Evolutionary conservation across 2,113 vertebrate species (phyloP).

Genomic region (Isurus oxyrinchus): DNA sequence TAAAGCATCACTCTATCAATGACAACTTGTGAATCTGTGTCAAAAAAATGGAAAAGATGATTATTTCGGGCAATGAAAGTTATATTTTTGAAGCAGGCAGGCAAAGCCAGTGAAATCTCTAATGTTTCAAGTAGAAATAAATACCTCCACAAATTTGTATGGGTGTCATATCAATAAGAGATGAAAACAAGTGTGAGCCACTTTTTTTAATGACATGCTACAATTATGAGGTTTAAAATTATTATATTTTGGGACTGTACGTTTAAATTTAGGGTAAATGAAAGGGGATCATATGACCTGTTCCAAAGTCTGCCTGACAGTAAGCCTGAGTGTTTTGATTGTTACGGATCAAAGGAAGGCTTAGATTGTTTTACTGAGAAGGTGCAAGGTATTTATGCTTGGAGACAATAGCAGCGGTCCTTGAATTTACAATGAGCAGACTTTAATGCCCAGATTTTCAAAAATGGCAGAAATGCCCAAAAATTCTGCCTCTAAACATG

Average conservation of each 20-base stretch:
- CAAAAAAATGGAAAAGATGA: constrained; percentile 37
- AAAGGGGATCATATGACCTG: not conserved
- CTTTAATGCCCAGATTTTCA: no score
- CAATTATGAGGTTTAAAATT: not conserved
- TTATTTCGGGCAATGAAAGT: constrained; percentile 32
- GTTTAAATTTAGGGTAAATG: not conserved
- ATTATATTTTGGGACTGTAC: not conserved
- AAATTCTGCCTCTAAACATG: no score
- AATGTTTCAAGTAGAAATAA: constrained; percentile 34
- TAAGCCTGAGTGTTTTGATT: not conserved
- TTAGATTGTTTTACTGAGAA: no score
- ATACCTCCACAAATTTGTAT: constrained; percentile 41
- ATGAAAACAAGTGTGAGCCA: constrained; percentile 44
- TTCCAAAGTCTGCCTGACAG: not conserved
- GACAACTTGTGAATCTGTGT: not conserved
- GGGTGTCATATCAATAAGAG: constrained; percentile 47
- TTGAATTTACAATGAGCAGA: no score
- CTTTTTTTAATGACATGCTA: constrained; percentile 44
- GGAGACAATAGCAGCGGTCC: no score
- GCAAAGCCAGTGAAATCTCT: constrained; percentile 18
- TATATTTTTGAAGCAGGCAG: not conserved
- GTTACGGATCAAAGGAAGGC: not conserved
- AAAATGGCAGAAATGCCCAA: no score
- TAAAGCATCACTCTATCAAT: not conserved
- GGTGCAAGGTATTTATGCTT: no score